Evolutionary conservation across 2,113 vertebrate species (phyloP), one percentile per base, ranked within the genome.

Genomic region (Nicator chloris): DNA sequence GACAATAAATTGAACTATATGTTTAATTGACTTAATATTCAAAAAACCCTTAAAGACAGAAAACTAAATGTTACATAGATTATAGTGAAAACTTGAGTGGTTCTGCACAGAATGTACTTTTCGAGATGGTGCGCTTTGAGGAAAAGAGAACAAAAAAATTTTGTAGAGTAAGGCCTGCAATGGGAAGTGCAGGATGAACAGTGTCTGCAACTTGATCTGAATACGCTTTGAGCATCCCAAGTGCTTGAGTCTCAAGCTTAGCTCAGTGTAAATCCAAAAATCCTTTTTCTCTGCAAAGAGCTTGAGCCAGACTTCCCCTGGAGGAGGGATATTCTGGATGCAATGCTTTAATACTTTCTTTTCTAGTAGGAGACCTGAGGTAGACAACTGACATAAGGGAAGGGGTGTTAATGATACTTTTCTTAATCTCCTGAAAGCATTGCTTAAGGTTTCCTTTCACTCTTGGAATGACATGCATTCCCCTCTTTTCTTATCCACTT

Each of bases 251-350:
- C 60, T 94, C 39, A 91, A 80, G 71, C 63, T 86, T 90, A 87
- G 87, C 68, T 82, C 64, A 42, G n/a, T 71, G 69, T 95, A 90
- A 92, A 95, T 95, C 59, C 64, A 59, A 51, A 96, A 95, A 93
- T 90, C 77, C 65, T 51, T 90, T 95, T 80, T 66, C 71, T 94
- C 57, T 0, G 8, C 83, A 39, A 71, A 84, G 65, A 91, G n/a
- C 72, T 92, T 92, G 73, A 88, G 65, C 53, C 72, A 86, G 72
- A 44, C 91, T 81, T 97, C 56, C 79, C 78, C 54, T 78, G 57
- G 31, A 51, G 75, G 31, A 68, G 35, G 35, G 71, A 80, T 83
- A 81, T 87, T 91, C 69, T 79, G 69, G 89, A 71, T 82, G 49
- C 56, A 85, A 11, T 4, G 0, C 51, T 92, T 83, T 88, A 92